Evolutionary conservation across 1,140 invertebrate species (phyloP).

Genomic region (Grapholita molesta): DNA sequence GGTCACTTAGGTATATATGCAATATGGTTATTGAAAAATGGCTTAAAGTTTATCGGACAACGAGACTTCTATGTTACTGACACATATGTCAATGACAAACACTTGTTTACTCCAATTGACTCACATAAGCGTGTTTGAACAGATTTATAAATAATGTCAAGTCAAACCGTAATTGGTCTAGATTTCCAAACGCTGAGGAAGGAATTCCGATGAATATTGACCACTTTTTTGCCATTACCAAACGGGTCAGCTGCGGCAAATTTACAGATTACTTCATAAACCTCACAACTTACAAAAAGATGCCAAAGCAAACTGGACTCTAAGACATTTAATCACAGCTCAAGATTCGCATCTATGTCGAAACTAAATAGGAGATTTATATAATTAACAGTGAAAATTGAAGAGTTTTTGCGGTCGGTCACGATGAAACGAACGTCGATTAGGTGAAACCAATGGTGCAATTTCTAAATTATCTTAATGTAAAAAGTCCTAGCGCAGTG

Average conservation of each 20-base stretch:
- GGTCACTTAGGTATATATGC: no score
- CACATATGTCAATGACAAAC: background rate
- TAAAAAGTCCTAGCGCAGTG: slow-evolving; percentile 3
- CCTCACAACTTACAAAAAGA: background rate
- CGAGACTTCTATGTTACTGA: no score
- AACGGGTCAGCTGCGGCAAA: background rate
- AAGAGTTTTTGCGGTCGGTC: slow-evolving; percentile 12
- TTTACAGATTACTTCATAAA: background rate
- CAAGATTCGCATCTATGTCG: background rate
- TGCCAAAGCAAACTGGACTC: background rate
- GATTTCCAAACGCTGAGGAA: slow-evolving; percentile 13
- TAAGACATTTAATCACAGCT: background rate
- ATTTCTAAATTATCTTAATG: slow-evolving; percentile 9
- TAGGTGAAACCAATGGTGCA: slow-evolving; percentile 10
- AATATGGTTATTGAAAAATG: no score
- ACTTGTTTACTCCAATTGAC: background rate
- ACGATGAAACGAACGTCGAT: slow-evolving; percentile 4
- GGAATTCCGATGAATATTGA: slow-evolving; percentile 13
- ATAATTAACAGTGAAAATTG: background rate
- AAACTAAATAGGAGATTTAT: background rate
- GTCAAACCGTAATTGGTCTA: background rate
- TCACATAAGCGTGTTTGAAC: background rate
- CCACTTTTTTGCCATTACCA: slow-evolving; percentile 1
- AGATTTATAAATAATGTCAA: background rate
- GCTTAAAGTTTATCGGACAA: no score